Evolutionary conservation across 2,113 vertebrate species (phyloP).

Genomic region (Coracopsis vasa): DNA sequence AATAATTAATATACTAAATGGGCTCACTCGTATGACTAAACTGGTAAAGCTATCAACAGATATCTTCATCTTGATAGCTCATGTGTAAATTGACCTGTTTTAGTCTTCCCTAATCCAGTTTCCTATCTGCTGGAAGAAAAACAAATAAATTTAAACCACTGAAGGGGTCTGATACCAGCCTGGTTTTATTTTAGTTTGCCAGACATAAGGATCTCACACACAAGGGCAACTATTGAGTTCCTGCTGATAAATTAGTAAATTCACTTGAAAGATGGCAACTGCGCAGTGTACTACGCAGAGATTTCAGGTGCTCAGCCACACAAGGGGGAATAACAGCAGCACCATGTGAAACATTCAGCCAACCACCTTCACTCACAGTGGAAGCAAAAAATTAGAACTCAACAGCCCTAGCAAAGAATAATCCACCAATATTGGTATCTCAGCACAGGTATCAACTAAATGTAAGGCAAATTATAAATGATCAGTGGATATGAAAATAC

Average conservation of each 20-base stretch:
- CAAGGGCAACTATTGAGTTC: neutral
- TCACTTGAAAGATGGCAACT: neutral
- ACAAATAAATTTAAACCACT: neutral
- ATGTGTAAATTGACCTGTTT: neutral
- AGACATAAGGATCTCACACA: neutral
- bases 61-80: neutral
- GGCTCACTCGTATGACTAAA: neutral
- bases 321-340: neutral
- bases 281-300: neutral
- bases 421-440: neutral
- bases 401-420: neutral
- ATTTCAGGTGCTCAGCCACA: neutral
- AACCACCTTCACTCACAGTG: neutral
- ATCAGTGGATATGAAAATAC: neutral
- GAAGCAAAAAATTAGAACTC: neutral
- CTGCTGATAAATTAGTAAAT: neutral
- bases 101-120: neutral
- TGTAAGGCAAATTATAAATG: neutral
- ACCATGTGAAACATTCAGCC: neutral
- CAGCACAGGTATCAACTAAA: neutral
- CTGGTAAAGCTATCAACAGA: neutral
- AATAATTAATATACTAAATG: neutral
- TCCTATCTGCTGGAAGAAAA: neutral
- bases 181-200: neutral
- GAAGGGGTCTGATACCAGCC: neutral